These are phyloP conservation scores for Myioborus miniatus DNA, from an alignment of 2,797 vertebrate species.

Conservation along the genomic window DNA sequence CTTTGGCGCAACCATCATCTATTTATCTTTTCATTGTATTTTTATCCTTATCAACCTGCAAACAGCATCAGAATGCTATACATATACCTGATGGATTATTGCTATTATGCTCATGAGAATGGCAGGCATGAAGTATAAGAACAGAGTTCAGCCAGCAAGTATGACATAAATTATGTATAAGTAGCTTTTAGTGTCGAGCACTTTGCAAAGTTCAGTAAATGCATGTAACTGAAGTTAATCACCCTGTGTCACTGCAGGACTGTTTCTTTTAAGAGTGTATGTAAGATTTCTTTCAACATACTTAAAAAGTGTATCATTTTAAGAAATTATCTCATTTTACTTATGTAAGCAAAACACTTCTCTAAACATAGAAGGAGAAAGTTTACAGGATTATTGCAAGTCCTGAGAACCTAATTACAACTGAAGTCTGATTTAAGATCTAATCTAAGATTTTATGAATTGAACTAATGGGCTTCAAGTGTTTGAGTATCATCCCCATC, in stretches of 20 bases:
- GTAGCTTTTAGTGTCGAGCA: neutral
- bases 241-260: neutral
- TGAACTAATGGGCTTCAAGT: neutral
- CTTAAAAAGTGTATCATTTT: neutral
- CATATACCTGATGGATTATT: constrained; percentile 26
- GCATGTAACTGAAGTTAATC: neutral
- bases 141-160: constrained; percentile 28
- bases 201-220: constrained; percentile 36
- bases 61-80: neutral
- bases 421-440: neutral
- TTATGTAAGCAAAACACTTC: neutral
- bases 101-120: constrained; percentile 3
- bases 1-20: neutral
- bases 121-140: constrained; percentile 15
- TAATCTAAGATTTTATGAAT: neutral
- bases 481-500: neutral
- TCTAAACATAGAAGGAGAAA: neutral
- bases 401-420: neutral
- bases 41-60: neutral
- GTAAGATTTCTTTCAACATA: neutral
- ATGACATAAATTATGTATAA: constrained; percentile 51
- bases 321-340: neutral
- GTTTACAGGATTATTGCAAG: neutral
- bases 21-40: neutral
- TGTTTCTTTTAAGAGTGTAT: neutral